Evolutionary conservation across 1,140 invertebrate genomes (phyloP), one percentile per base, ranked within the genome.

Genomic region (Dreissena rostriformis): DNA sequence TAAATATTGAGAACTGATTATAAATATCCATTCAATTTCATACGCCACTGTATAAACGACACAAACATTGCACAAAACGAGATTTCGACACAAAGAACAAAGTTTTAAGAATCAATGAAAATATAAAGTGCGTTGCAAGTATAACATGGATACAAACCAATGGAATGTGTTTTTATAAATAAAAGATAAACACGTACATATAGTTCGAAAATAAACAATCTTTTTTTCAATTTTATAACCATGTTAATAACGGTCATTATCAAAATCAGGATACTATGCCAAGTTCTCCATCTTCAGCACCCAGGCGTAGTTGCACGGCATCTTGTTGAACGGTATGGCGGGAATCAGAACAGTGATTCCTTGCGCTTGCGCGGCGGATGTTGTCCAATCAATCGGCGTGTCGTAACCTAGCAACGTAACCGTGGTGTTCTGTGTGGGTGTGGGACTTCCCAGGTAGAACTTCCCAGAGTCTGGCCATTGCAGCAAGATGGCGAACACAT

Each of bases 281-380:
- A 70, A 70, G 17, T 70, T 49, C 22, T 70, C 19, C 22, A 87
- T 66, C 74, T 88, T 90, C 29, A 90, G 68, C 15, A 73, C 72
- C 88, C 87, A 89, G 6, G 88, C 88, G 74, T 80, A 84, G 29
- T 89, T 39, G 68, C 84, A 88, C 5, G 89, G 89, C 78, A 89
- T 85, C 55, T 84, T 28, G 51, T 81, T 86, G 8, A 76, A 12
- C 6, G 84, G 83, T 26, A 90, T 86, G 53, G 29, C 19, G 26
- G 87, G 89, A n/a, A 88, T 65, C 15, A 39, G 67, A 26, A 88
- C 72, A 1, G 52, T 51, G 24, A 89, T 80, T 8, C 86, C 88
- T 12, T 74, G 55, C 15, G 14, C 7, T 0, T n/a, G 11, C 0
- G 29, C 14, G 39, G 29, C 68, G 19, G 22, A n/a, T 17, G 66